These are phyloP conservation scores for Alexandromys fortis DNA, from an alignment of 2,113 vertebrate species.

Conservation along the genomic window DNA sequence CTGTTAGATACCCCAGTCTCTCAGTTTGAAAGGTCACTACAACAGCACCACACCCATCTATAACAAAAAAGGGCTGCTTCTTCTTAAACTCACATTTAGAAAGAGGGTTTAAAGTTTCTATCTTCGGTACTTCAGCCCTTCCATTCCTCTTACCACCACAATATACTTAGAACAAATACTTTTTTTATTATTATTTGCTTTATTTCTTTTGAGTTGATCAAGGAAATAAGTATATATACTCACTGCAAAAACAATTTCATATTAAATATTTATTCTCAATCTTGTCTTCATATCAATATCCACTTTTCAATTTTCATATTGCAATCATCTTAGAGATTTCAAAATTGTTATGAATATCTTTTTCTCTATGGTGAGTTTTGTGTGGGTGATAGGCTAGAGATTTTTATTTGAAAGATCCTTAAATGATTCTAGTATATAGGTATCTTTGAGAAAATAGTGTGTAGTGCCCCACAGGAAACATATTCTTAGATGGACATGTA, in stretches of 20 bases:
- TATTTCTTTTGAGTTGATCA: neutral
- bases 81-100: slow-evolving; percentile 38
- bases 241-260: neutral
- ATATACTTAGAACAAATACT: neutral
- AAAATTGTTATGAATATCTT: neutral
- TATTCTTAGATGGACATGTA: neutral
- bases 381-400: neutral
- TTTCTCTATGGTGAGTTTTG: neutral
- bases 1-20: slow-evolving; percentile 62
- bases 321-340: neutral
- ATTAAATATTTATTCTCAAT: neutral
- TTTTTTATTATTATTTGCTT: neutral
- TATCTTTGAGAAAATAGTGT: neutral
- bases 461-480: neutral
- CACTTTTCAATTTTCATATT: neutral
- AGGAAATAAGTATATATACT: neutral
- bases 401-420: neutral
- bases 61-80: neutral
- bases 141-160: neutral
- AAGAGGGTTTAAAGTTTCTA: neutral
- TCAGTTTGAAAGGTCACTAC: neutral
- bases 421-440: neutral
- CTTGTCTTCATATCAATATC: neutral
- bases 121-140: slow-evolving; percentile 32
- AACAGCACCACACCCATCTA: neutral